Evolutionary conservation across 2,113 vertebrate genomes (phyloP).

Genomic region (Prinia subflava): DNA sequence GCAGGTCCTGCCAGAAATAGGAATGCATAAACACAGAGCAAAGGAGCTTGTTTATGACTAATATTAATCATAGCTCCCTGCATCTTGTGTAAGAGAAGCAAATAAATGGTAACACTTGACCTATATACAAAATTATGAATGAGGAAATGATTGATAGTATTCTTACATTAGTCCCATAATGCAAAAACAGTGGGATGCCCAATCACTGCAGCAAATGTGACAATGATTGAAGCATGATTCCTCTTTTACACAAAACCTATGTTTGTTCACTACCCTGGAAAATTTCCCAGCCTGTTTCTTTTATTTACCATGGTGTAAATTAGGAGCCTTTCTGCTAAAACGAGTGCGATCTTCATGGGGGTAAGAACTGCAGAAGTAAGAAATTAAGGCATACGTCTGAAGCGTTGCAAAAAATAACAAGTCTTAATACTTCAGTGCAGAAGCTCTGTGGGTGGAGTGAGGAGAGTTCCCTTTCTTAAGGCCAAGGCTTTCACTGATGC

Average conservation of each 20-base stretch:
- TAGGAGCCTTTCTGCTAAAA: not conserved
- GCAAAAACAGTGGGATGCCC: not conserved
- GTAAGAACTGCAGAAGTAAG: not conserved
- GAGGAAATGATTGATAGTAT: not conserved
- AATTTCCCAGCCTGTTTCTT: not conserved
- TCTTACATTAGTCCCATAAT: not conserved
- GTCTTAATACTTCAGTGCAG: not conserved
- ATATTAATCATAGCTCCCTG: not conserved
- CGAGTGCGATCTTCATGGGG: not conserved
- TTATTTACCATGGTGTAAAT: not conserved
- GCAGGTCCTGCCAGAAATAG: not conserved
- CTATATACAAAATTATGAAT: not conserved
- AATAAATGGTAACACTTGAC: constrained; percentile 15
- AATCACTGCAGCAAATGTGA: not conserved
- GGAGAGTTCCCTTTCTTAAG: not conserved
- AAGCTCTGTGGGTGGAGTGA: not conserved
- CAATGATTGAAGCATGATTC: not conserved
- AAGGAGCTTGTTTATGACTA: not conserved
- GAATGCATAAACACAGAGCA: not conserved
- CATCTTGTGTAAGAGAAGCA: not conserved
- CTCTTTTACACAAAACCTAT: not conserved
- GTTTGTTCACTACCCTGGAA: not conserved
- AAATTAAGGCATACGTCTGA: not conserved
- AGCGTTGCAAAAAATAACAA: not conserved
- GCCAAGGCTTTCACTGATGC: not conserved